These are phyloP conservation scores for Megathymus violae DNA, from an alignment of 1,140 invertebrate species.

Conservation along the genomic window DNA sequence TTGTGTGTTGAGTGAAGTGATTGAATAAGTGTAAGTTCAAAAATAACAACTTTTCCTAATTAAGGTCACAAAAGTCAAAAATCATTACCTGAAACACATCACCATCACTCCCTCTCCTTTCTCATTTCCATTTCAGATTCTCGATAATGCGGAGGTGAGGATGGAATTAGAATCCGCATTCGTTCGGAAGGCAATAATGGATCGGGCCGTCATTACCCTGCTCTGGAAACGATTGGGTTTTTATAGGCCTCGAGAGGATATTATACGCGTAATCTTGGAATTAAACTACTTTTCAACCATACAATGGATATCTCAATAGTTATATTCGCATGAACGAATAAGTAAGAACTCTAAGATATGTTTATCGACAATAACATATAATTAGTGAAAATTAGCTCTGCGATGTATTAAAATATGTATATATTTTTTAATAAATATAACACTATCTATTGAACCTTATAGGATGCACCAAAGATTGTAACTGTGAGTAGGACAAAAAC, in stretches of 20 bases:
- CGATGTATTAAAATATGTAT: too few species aligned
- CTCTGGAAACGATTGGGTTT: slow-evolving; percentile 40
- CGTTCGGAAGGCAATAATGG: slow-evolving; percentile 41
- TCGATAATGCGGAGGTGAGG: slow-evolving; percentile 36
- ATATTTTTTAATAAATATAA: too few species aligned
- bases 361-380: too few species aligned
- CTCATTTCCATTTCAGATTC: slow-evolving; percentile 32
- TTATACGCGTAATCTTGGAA: slow-evolving; percentile 20
- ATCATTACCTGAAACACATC: slow-evolving; percentile 10
- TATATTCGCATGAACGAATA: neutral
- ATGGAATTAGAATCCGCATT: slow-evolving; percentile 39
- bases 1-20: too few species aligned
- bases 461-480: too few species aligned
- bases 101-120: slow-evolving; percentile 31
- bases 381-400: too few species aligned
- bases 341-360: too few species aligned
- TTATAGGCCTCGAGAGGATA: slow-evolving; percentile 29
- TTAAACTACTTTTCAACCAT: slow-evolving; percentile 18
- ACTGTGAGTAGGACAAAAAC: too few species aligned
- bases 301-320: neutral
- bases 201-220: slow-evolving; percentile 41
- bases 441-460: too few species aligned
- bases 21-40: neutral
- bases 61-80: neutral
- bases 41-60: slow-evolving; percentile 1